Percentiles rank a stretch among this genome's conserved stretches.
Conservation (phyloP, 2,113 vertebrate species). For the Synchiropus splendidus region DNA sequence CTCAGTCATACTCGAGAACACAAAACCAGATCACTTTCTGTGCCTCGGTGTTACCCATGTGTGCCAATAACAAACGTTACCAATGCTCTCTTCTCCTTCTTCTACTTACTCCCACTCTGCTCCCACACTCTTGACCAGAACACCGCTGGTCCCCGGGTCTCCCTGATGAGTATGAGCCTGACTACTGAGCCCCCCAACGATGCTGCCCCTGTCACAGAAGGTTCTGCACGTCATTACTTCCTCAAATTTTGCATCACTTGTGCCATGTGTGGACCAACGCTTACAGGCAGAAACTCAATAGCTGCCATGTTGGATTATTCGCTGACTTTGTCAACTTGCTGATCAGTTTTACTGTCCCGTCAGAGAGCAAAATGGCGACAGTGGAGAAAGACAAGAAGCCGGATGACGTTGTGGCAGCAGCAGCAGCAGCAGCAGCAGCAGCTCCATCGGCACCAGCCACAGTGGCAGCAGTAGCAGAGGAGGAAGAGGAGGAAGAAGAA, state of each 20-base stretch:
- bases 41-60: too few species aligned
- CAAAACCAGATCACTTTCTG: too few species aligned
- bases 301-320: background rate
- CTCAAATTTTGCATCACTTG: constrained; percentile 7
- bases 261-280: background rate
- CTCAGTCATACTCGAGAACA: too few species aligned
- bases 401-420: constrained; percentile 75
- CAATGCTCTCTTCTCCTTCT: constrained; percentile 35
- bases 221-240: constrained; percentile 45
- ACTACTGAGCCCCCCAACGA: constrained; percentile 63
- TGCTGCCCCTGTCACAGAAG: constrained; percentile 63
- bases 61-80: constrained; percentile 1
- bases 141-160: constrained; percentile 53
- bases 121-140: constrained; percentile 42
- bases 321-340: background rate
- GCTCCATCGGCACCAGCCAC: too few species aligned
- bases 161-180: constrained; percentile 68
- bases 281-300: too few species aligned
- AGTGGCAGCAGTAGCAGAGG: constrained; percentile 69
- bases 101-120: too few species aligned
- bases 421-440: too few species aligned
- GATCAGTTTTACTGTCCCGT: constrained; percentile 5
- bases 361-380: constrained; percentile 70
- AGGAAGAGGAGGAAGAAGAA: constrained; percentile 92
- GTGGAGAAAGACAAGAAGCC: constrained; percentile 92